Percentiles rank a stretch among this genome's conserved stretches.
phyloP scores from a whole-genome alignment of 35 echinoderm and acorn worm species.

The Diadema setosum region DNA sequence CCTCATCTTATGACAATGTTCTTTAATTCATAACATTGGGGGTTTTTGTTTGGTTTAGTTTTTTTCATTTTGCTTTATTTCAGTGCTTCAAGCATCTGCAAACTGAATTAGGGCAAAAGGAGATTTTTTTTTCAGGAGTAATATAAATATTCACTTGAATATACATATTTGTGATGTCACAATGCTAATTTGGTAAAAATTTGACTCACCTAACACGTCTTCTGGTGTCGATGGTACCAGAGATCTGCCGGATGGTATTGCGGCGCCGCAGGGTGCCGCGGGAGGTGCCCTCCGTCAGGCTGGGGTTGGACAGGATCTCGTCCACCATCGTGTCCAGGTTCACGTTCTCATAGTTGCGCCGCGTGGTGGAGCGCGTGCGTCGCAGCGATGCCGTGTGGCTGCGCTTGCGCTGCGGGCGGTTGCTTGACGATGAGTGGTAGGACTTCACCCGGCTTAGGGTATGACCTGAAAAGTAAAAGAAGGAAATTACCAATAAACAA shows the following conservation, averaged over 20 bases:
- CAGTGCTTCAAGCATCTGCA: too few relatives aligned
- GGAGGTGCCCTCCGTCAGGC: background rate
- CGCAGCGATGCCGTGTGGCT: background rate
- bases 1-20: too few relatives aligned
- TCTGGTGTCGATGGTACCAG: slow-evolving; percentile 73
- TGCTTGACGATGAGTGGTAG: background rate
- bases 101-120: too few relatives aligned
- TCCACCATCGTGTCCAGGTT: slow-evolving; percentile 69
- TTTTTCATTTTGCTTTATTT: too few relatives aligned
- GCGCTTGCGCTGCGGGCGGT: background rate
- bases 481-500: background rate
- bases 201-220: slow-evolving; percentile 61
- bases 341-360: slow-evolving; percentile 1
- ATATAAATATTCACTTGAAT: too few relatives aligned
- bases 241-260: slow-evolving; percentile 69
- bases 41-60: too few relatives aligned
- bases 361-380: background rate
- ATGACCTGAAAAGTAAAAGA: slow-evolving; percentile 6
- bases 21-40: too few relatives aligned
- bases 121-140: too few relatives aligned
- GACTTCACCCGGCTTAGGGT: slow-evolving; percentile 27
- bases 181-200: too few relatives aligned
- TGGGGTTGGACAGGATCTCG: slow-evolving; percentile 49
- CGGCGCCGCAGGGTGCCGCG: slow-evolving; percentile 36
- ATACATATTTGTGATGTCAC: too few relatives aligned